Percentiles rank a stretch among this genome's conserved stretches.
Conservation (phyloP, 2,797 vertebrate genomes). For the Loriculus beryllinus region DNA sequence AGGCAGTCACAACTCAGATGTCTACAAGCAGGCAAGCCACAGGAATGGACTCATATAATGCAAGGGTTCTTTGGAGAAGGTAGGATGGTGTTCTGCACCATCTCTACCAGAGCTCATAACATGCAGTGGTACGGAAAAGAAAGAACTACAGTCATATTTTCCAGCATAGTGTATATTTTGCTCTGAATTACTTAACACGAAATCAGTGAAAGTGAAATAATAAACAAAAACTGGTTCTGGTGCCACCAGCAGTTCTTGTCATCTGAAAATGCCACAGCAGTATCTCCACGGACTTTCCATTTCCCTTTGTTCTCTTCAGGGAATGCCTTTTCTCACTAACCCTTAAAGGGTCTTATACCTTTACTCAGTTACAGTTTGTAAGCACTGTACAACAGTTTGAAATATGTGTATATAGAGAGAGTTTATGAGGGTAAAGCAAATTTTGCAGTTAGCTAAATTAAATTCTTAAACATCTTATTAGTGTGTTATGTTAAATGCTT, state of each 20-base stretch:
- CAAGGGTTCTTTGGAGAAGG: background rate
- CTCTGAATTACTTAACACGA: background rate
- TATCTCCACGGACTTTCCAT: background rate
- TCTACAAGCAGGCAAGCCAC: background rate
- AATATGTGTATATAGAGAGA: background rate
- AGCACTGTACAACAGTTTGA: background rate
- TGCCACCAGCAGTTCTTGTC: background rate
- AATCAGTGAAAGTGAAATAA: background rate
- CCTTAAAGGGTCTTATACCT: background rate
- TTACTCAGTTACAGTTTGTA: background rate
- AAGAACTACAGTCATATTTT: background rate
- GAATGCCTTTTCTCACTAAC: background rate
- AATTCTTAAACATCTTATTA: background rate
- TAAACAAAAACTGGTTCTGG: background rate
- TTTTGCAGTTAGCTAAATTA: background rate
- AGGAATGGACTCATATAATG: background rate
- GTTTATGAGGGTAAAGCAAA: background rate
- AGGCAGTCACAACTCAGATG: background rate
- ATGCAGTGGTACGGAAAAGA: fast-evolving
- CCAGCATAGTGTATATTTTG: background rate
- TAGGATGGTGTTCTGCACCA: background rate
- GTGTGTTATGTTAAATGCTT: background rate
- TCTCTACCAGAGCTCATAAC: background rate
- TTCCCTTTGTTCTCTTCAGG: background rate
- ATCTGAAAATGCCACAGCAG: background rate